Conservation (phyloP, 2,113 vertebrate genomes). For the Ifrita kowaldi region DNA sequence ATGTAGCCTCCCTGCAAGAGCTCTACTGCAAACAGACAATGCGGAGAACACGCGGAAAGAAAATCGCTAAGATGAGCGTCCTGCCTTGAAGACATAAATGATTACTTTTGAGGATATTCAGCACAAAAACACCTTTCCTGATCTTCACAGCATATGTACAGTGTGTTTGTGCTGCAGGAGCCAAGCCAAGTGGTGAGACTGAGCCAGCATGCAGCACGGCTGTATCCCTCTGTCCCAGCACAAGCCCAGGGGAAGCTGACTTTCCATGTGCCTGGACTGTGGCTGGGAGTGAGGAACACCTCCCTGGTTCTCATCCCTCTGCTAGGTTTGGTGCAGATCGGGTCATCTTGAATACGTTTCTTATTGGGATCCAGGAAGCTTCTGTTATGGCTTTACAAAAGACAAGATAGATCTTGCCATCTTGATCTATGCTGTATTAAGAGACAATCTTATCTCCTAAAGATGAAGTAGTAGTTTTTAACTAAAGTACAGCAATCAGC, state of each 20-base stretch:
- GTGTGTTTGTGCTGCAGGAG: background rate
- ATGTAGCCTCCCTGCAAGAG: background rate
- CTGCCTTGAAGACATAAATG: background rate
- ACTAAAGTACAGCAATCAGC: background rate
- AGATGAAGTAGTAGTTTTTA: background rate
- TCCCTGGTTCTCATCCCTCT: background rate
- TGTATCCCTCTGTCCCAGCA: background rate
- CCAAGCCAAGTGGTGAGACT: background rate
- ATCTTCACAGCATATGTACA: background rate
- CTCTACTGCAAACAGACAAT: background rate
- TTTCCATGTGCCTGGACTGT: rapidly evolving
- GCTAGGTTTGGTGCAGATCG: background rate
- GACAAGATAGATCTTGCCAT: background rate
- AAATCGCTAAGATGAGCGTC: background rate
- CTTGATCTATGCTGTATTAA: background rate
- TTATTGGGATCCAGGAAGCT: background rate
- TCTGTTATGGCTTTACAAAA: background rate
- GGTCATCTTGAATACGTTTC: background rate
- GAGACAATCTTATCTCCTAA: background rate
- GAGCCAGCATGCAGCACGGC: background rate
- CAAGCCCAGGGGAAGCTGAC: background rate
- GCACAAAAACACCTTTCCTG: background rate
- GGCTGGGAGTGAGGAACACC: background rate
- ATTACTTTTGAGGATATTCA: background rate
- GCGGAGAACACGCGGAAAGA: background rate